These are phyloP conservation scores for Metalampra italica DNA, from an alignment of 2,888 invertebrate genomes.

Conservation along the genomic window DNA sequence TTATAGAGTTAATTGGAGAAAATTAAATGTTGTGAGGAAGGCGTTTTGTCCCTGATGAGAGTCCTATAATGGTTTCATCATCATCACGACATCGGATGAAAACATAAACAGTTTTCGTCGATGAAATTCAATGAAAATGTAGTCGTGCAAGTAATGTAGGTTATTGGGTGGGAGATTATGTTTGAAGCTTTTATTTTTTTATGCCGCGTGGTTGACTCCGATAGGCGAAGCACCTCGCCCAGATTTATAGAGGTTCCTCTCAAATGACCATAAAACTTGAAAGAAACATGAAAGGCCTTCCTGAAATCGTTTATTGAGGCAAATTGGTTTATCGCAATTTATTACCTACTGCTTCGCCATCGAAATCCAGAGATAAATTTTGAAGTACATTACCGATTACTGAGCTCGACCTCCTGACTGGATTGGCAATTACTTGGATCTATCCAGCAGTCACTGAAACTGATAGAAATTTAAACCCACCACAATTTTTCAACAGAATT, in stretches of 20 bases:
- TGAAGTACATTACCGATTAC: not conserved
- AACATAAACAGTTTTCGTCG: not conserved
- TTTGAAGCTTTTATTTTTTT: constrained; percentile 7
- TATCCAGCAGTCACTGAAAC: not conserved
- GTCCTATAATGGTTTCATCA: too few relatives aligned
- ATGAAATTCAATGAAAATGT: not conserved
- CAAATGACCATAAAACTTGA: constrained; percentile 32
- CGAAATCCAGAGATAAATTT: constrained; percentile 1
- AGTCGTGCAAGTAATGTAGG: not conserved
- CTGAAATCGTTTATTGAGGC: constrained; percentile 28
- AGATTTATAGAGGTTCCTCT: constrained; percentile 30
- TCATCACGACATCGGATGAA: too few relatives aligned
- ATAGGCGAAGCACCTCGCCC: constrained; percentile 23
- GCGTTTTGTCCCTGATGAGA: too few relatives aligned
- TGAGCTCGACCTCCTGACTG: not conserved
- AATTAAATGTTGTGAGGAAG: too few relatives aligned
- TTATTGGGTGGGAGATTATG: constrained; percentile 2
- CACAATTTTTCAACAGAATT: constrained; percentile 9
- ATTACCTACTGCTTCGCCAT: constrained; percentile 9
- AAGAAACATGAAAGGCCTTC: constrained; percentile 22
- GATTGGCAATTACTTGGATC: not conserved
- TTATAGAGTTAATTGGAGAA: too few relatives aligned
- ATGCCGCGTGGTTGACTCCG: constrained; percentile 9
- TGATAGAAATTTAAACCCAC: constrained; percentile 12
- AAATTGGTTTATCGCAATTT: constrained; percentile 26